These are phyloP conservation scores for Drosophila funebris DNA, from an alignment of 1,140 invertebrate species.

Conservation along the genomic window DNA sequence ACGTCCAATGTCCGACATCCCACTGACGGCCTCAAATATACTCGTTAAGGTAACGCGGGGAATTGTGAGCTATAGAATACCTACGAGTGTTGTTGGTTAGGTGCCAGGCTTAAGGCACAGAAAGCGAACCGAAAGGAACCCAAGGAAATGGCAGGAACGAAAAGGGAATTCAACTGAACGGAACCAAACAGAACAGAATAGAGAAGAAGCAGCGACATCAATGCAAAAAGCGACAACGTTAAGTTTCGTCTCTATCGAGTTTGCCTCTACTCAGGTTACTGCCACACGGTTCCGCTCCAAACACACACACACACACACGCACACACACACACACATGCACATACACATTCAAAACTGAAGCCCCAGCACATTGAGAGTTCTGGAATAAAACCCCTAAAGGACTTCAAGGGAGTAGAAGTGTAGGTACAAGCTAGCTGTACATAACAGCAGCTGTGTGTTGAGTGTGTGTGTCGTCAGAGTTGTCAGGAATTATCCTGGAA, in stretches of 20 bases:
- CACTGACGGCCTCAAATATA: slow-evolving; percentile 52
- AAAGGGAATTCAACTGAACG: slow-evolving; percentile 19
- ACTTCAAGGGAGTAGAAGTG: slow-evolving; percentile 32
- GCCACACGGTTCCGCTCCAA: slow-evolving; percentile 48
- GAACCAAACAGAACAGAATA: background rate
- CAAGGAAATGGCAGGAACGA: background rate
- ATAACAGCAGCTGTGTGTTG: background rate
- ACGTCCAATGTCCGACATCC: slow-evolving; percentile 48
- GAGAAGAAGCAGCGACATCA: slow-evolving; percentile 66
- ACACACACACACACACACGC: background rate
- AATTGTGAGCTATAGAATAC: slow-evolving; percentile 57
- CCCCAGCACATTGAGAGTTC: slow-evolving; percentile 54
- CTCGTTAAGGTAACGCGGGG: slow-evolving; percentile 29
- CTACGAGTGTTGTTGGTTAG: slow-evolving; percentile 67
- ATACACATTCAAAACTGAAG: slow-evolving; percentile 38
- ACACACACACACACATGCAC: background rate
- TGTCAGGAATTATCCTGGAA: background rate
- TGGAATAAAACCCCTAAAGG: slow-evolving; percentile 64
- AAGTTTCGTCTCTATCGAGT: background rate
- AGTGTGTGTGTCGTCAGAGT: too few relatives aligned
- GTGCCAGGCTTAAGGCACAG: slow-evolving; percentile 3
- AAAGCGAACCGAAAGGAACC: background rate
- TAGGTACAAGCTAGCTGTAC: background rate
- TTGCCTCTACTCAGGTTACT: slow-evolving; percentile 64
- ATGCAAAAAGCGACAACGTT: slow-evolving; percentile 50